Base-by-base conservation (phyloP, 2,888 invertebrate species). In the Eristalis intricaria region DNA sequence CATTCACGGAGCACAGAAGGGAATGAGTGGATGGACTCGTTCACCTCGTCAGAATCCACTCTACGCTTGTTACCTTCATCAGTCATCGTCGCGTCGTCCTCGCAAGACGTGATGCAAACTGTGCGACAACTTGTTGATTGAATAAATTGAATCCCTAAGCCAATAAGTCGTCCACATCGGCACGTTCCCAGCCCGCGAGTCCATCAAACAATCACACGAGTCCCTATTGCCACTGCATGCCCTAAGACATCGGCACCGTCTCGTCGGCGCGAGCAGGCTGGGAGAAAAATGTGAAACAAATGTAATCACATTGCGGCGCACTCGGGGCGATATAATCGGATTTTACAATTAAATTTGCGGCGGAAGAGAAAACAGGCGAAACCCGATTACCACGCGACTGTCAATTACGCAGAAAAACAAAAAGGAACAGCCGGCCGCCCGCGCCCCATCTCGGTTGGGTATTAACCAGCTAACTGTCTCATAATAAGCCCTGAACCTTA, bases 91-190 rank as follows among this genome's bases (percentile, higher is more conserved):
- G 19, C n/a, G 5, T 38, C 19, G 19, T 19, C n/a, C n/a, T 1
- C 4, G 43, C 58, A 32, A 32, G 32, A 32, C 32, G 32, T 32
- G 32, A 8, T 32, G 32, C 32, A 32, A 61, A 79, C 66, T 32
- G 50, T 66, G 38, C 61, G 65, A 60, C 69, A 79, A 80, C 84
- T 68, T 80, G 71, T 76, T 80, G 80, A 84, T 80, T 84, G 71
- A 84, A 80, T 84, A 69, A 84, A 75, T 80, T 76, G 80, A 56
- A 60, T 68, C 22, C 19, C 19, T 65, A 76, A 66, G 75, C 61
- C 70, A 80, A 64, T 79, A 76, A 77, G 68, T 8, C 26, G 50
- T 26, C 63, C 68, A 38, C 3, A 60, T 50, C 50, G 50, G 23
- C n/a, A 26, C 26, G 22, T 63, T 32, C 23, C 50, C 60, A 43